Conservation (phyloP, 2,113 vertebrate species). For the Microtus pennsylvanicus region DNA sequence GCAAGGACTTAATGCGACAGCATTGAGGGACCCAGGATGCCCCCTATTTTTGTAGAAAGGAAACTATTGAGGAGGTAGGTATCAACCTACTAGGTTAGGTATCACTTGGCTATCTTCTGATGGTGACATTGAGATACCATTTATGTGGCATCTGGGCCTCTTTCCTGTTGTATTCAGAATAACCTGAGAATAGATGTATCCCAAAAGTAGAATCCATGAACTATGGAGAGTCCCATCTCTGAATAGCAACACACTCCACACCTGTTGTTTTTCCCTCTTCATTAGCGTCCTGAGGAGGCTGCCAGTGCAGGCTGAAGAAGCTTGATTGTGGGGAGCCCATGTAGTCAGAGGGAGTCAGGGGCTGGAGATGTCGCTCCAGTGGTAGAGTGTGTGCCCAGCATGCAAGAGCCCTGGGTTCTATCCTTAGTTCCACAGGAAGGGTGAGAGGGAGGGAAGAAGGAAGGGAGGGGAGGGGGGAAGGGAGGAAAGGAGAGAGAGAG, state of each 20-base stretch:
- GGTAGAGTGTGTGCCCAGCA: neutral
- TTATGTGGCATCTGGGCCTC: neutral
- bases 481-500: neutral
- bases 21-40: accelerated
- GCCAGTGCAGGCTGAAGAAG: neutral
- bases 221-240: neutral
- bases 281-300: neutral
- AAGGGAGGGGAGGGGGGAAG: neutral
- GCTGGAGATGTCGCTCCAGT: neutral
- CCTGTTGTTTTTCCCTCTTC: neutral
- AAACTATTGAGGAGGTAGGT: neutral
- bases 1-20: no score
- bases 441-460: neutral
- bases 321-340: neutral
- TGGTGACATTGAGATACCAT: neutral
- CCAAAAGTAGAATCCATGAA: neutral
- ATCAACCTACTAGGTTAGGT: no score
- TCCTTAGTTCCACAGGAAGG: neutral
- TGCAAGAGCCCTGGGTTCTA: neutral
- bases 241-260: neutral
- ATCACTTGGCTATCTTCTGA: accelerated
- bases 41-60: neutral
- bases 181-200: neutral
- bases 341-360: neutral
- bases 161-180: neutral